Evolutionary conservation across 1,140 invertebrate genomes (phyloP), one percentile per base, ranked within the genome.

Genomic region (Psilanteris sp.): DNA sequence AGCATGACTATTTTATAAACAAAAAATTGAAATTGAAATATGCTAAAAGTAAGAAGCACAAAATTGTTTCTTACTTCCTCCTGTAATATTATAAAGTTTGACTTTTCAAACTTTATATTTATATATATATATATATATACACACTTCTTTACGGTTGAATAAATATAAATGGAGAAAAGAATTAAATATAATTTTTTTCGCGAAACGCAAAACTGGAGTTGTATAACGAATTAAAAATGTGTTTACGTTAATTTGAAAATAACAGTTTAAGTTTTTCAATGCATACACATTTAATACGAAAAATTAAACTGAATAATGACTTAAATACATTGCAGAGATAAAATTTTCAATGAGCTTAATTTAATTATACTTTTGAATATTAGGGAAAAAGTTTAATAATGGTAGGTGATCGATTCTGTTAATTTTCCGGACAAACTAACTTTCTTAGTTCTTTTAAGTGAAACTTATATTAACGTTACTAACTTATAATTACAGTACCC

Each of bases 401-500:
- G 26, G 26, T 26, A 16, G 11, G 15, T 36, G 11, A 44, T 44
- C 29, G 39, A 44, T 44, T 44, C 13, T 44, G 9, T 36, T 36
- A 36, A 44, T 59, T 59, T 59, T 59, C 29, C 29, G n/a, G 29
- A 15, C 18, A 44, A 34, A 10, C n/a, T 16, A 44, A 59, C 54
- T 59, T 44, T n/a, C 24, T 13, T 11, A 14, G n/a, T 59, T 59
- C 39, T 44, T 44, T 59, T 18, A 22, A 57, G 8, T 29, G 18
- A 32, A 59, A 59, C 29, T 59, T 27, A 11, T 32, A 22, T 22
- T 43, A 5, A 31, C 41, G 36, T 26, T 5, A 15, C 1, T 43
- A 57, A 32, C 16, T 43, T 57, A 32, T 57, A 43, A 57, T 57
- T 57, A 32, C 5, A 32, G 26, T 43, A 57, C 41, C 27, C 37